Evolutionary conservation across 2,888 invertebrate genomes (phyloP).

Genomic region (Perizoma affinitatum): DNA sequence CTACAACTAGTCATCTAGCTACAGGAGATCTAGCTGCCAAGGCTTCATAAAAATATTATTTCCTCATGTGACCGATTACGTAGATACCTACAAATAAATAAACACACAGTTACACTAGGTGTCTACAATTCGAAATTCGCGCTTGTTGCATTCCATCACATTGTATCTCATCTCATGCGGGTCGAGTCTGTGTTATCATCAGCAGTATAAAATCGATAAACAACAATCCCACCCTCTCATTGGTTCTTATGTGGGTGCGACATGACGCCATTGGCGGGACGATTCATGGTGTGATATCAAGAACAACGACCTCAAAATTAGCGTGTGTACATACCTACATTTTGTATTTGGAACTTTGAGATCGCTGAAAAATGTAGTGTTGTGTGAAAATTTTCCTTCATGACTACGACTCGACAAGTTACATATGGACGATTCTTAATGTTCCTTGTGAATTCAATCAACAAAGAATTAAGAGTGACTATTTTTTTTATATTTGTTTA

Average conservation of each 20-base stretch:
- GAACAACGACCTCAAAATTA: slow-evolving; percentile 69
- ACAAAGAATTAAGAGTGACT: too few relatives aligned
- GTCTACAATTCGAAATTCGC: slow-evolving; percentile 7
- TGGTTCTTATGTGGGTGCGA: slow-evolving; percentile 62
- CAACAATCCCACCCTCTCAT: slow-evolving; percentile 47
- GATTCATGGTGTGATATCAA: slow-evolving; percentile 59
- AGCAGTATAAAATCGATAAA: slow-evolving; percentile 62
- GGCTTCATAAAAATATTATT: too few relatives aligned
- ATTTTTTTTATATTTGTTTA: too few relatives aligned
- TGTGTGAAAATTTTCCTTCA: too few relatives aligned
- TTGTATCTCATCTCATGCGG: slow-evolving; percentile 38
- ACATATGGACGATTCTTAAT: too few relatives aligned
- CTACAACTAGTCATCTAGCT: too few relatives aligned
- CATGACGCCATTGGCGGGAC: slow-evolving; percentile 54
- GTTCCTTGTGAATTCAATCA: too few relatives aligned
- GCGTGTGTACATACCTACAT: slow-evolving; percentile 49
- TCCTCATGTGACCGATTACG: too few relatives aligned
- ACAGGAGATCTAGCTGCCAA: too few relatives aligned
- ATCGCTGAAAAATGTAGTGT: too few relatives aligned
- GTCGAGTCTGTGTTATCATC: slow-evolving; percentile 41
- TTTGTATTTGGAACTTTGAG: slow-evolving; percentile 61
- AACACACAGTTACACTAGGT: not conserved
- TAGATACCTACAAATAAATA: too few relatives aligned
- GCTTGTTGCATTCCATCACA: slow-evolving; percentile 37
- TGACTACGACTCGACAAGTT: too few relatives aligned